Evolutionary conservation across 2,113 vertebrate genomes (phyloP), one percentile per base, ranked within the genome.

Genomic region (Alligator mississippiensis): DNA sequence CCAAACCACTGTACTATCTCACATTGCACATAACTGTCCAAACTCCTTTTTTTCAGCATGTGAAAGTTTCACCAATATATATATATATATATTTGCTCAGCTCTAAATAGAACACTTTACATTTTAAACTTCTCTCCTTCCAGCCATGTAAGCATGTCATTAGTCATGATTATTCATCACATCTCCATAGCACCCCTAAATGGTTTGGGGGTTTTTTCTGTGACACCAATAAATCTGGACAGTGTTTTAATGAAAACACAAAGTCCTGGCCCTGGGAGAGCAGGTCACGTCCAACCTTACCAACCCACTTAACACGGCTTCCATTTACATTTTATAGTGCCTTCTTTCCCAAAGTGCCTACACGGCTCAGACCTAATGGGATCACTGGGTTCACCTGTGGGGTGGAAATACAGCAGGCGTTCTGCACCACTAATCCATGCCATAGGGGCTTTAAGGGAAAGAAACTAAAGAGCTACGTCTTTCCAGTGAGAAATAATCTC

Each of bases 51-150:
- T 91, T 88, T 68, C 3, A 30, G 57, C 6, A 89, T 85, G 85
- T 27, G 62, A 62, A 90, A 92, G 63, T 62, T 47, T 87, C 81
- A 79, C 30, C 79, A 93, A 88, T 34, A 34, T 34, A 86, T 55
- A 75, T 34, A 94, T 12, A 86, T 17, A 7, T 61, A 17, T 3
- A 27, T 3, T 92, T 61, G 22, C 77, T 76, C 62, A 13, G 12
- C 24, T 79, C 61, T 90, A 57, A 4, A 82, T 58, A 54, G 61
- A 80, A 91, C 21, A 15, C 79, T 11, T 38, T 72, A 22, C 59
- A 88, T 83, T 83, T 92, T 55, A 63, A 22, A 78, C 57, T 81
- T 92, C 79, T 90, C 27, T 80, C 27, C 27, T 72, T 70, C 57
- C 38, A 61, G 25, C 47, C 47, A 22, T 38, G 38, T 11, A 38